Conservation (phyloP, 2,888 invertebrate species). For the Sclerodermus sp. region DNA sequence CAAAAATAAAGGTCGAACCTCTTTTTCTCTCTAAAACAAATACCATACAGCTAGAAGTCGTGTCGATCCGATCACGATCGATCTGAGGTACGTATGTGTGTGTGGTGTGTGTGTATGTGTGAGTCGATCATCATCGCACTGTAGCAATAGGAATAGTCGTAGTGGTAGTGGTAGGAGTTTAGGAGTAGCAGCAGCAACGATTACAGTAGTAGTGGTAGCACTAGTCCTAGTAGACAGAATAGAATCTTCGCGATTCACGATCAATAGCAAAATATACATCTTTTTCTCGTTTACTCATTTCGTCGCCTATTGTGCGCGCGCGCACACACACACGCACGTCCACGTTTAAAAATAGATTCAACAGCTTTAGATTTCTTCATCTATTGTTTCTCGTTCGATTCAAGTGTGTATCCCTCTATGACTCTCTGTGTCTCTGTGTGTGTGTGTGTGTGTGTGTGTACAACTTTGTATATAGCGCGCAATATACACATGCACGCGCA, state of each 20-base stretch:
- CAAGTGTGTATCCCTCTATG: neutral
- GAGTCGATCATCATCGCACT: conserved; percentile 44
- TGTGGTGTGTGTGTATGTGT: no score
- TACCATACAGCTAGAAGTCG: conserved; percentile 51
- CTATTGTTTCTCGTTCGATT: conserved; percentile 25
- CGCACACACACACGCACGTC: conserved; percentile 43
- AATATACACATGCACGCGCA: no score
- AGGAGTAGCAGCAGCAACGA: no score
- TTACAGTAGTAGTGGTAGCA: no score
- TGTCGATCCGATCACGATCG: conserved; percentile 54
- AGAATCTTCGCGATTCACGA: conserved; percentile 35
- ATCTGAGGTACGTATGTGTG: conserved; percentile 55
- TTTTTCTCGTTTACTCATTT: conserved; percentile 20
- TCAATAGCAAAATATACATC: conserved; percentile 54
- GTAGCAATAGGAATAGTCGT: no score
- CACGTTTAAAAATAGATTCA: conserved; percentile 55
- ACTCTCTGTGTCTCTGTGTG: neutral
- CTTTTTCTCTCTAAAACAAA: conserved; percentile 37
- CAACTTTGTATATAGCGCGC: no score
- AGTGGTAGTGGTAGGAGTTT: no score
- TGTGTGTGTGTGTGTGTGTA: no score
- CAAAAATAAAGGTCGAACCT: conserved; percentile 47
- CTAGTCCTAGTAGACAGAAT: conserved; percentile 35
- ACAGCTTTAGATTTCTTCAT: conserved; percentile 52
- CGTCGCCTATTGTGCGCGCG: conserved; percentile 24